Evolutionary conservation across 2,888 invertebrate species (phyloP), one percentile per base, ranked within the genome.

Genomic region (Apamea epomidion): DNA sequence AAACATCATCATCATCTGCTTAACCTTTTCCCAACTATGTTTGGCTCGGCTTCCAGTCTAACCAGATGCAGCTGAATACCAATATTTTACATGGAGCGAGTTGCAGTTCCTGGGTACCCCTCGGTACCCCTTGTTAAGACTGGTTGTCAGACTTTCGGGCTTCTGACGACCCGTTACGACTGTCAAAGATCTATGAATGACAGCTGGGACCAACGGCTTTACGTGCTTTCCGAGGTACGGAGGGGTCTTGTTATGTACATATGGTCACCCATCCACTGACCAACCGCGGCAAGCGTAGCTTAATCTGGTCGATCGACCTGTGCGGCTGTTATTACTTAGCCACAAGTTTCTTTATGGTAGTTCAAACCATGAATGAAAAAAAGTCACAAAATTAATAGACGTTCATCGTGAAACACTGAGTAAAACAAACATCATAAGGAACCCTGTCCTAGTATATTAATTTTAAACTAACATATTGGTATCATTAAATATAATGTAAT

Each of bases 401-500:
- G 25, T 32, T 54, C 2, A 74, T 68, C 7, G 4, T 16, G 8
- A 69, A n/a, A 37, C 12, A 12, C n/a, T n/a, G 18, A 60, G 7
- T 5, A 6, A 62, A 8, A 62, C 5, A 37, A 58, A 32, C 1
- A 51, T 25, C 29, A 1, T 16, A 60, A 68, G 5, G 29, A 74
- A 62, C 42, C 37, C 51, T 51, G 65, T 60, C 37, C 16, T 58
- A 29, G 7, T 14, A 68, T 60, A 74, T 85, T 42, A 65, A 74
- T 60, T 16, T 67, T 4, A 54, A 71, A 37, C 37, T 45, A 54
- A n/a, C 48, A 62, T 58, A 29, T 51, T 51, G 25, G 16, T 16
- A 32, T 16, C 54, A 82, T 79, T 81, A 81, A 83, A 81, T 79
- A 4, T 81, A 60, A 71, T 80, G 70, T 85, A 81, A 81, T 74